These are phyloP conservation scores for Rhagonycha fulva DNA, from an alignment of 2,888 invertebrate species.

Conservation along the genomic window DNA sequence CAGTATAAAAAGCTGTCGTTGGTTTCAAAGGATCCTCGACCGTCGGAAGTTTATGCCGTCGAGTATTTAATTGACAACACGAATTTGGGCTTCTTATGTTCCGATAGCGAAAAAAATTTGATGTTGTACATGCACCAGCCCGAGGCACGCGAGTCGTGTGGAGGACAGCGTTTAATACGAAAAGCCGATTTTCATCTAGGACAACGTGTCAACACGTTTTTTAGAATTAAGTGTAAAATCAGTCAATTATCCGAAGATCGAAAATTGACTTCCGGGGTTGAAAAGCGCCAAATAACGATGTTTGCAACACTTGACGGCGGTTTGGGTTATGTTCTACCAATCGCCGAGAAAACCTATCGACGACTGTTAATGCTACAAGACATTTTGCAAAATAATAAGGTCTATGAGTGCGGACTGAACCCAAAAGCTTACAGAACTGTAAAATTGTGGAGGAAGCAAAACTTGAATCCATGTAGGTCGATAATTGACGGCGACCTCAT, in stretches of 20 bases:
- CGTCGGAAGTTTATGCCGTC: slow-evolving; percentile 80
- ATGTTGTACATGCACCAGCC: slow-evolving; percentile 95
- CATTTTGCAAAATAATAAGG: slow-evolving; percentile 85
- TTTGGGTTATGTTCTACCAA: slow-evolving; percentile 88
- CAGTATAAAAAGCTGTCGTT: slow-evolving; percentile 87
- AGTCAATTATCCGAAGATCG: slow-evolving; percentile 62
- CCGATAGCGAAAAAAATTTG: slow-evolving; percentile 89
- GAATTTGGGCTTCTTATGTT: slow-evolving; percentile 87
- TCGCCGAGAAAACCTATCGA: slow-evolving; percentile 92
- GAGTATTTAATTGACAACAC: slow-evolving; percentile 94
- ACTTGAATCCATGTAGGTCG: slow-evolving; percentile 83
- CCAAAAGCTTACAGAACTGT: slow-evolving; percentile 86
- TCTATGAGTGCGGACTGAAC: slow-evolving; percentile 91
- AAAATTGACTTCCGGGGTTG: slow-evolving; percentile 63
- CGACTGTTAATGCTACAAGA: slow-evolving; percentile 96
- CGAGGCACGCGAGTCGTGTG: slow-evolving; percentile 90
- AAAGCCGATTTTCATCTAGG: slow-evolving; percentile 94
- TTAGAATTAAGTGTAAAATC: slow-evolving; percentile 79
- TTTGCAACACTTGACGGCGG: slow-evolving; percentile 93
- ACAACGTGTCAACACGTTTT: slow-evolving; percentile 86
- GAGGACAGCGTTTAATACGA: slow-evolving; percentile 88
- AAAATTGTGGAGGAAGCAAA: slow-evolving; percentile 66
- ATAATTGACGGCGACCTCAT: slow-evolving; percentile 95
- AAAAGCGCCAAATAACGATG: slow-evolving; percentile 83
- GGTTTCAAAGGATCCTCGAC: slow-evolving; percentile 77